phyloP scores from a whole-genome alignment of 2,113 vertebrate genomes.

The Isichthys henryi region DNA sequence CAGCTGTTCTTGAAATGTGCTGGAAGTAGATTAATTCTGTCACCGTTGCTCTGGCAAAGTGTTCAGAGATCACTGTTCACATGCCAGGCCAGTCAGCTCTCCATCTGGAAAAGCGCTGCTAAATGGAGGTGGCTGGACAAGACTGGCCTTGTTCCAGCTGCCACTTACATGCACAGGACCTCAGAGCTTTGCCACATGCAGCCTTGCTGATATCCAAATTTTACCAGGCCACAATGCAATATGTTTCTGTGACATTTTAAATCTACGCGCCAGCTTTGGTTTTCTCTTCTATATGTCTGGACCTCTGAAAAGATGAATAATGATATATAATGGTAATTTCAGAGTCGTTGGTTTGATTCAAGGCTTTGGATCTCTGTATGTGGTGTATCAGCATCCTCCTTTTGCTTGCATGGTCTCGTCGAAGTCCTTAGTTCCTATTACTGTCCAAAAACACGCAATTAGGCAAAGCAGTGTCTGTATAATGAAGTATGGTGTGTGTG shows the following conservation, averaged over 20 bases:
- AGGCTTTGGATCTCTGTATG: not conserved
- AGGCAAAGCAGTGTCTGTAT: not conserved
- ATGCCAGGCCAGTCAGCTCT: slow-evolving; percentile 3
- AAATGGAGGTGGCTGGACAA: not conserved
- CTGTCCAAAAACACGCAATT: not conserved
- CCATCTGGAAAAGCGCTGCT: not conserved
- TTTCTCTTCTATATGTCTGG: not conserved
- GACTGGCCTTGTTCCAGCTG: not conserved
- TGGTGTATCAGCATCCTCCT: not conserved
- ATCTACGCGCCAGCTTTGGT: not conserved
- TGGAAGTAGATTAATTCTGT: slow-evolving; percentile 10
- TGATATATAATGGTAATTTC: not conserved
- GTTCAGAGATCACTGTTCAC: not conserved
- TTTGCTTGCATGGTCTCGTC: not conserved
- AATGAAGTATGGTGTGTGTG: not conserved
- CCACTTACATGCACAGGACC: not conserved
- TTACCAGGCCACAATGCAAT: not conserved
- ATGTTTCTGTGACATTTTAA: not conserved
- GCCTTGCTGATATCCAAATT: not conserved
- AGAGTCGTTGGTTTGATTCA: not conserved
- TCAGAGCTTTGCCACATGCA: not conserved
- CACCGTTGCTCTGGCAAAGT: not conserved
- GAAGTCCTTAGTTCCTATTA: not conserved
- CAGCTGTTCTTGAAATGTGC: not conserved
- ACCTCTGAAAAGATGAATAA: not conserved